phyloP scores from a whole-genome alignment of 2,888 invertebrate species.

The Coenonympha glycerion region DNA sequence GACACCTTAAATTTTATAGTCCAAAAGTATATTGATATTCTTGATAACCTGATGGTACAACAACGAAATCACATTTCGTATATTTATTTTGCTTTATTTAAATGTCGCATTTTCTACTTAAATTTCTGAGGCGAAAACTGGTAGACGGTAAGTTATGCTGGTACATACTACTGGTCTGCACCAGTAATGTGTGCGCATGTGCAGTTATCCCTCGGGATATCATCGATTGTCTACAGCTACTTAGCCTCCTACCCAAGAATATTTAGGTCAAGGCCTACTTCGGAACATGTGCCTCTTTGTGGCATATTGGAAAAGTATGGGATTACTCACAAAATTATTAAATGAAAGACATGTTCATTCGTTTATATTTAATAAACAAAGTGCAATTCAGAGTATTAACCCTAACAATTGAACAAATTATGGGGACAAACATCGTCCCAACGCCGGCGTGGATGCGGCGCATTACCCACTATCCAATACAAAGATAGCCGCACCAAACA shows the following conservation, averaged over 20 bases:
- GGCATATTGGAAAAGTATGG: background rate
- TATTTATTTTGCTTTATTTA: no score
- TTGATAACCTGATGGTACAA: no score
- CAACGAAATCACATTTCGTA: no score
- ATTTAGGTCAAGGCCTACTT: conserved; percentile 60
- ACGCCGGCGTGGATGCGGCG: conserved; percentile 51
- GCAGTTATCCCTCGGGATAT: conserved; percentile 68
- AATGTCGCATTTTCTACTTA: background rate
- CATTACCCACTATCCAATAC: conserved; percentile 39
- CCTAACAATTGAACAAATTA: conserved; percentile 75
- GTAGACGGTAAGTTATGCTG: no score
- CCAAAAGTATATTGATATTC: no score
- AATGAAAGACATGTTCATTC: conserved; percentile 54
- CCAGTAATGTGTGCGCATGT: conserved; percentile 54
- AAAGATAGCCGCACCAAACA: conserved; percentile 31
- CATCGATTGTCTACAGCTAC: conserved; percentile 65
- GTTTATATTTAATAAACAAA: conserved; percentile 78
- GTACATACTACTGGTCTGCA: conserved; percentile 1
- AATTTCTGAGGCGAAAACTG: background rate
- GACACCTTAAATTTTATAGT: no score
- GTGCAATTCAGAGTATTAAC: conserved; percentile 76
- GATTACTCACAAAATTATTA: background rate
- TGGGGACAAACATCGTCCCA: conserved; percentile 58
- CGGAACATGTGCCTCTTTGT: background rate
- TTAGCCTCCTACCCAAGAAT: conserved; percentile 41